These are phyloP conservation scores for Vandiemenella viatica DNA, from an alignment of 2,888 invertebrate species.

Conservation along the genomic window DNA sequence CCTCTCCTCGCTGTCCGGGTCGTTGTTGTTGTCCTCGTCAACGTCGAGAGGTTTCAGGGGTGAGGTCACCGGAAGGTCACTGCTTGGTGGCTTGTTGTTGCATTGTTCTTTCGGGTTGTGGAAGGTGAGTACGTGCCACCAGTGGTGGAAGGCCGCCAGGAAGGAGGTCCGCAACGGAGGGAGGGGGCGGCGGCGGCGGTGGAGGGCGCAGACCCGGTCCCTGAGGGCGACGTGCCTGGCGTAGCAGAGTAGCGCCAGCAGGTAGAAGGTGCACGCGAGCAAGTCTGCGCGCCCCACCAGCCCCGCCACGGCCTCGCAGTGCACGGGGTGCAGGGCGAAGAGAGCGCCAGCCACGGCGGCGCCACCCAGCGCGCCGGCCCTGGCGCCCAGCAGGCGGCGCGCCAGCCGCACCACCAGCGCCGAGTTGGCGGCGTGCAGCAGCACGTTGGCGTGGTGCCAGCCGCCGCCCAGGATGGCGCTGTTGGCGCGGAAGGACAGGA, in stretches of 20 bases:
- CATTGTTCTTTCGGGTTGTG: too few species aligned
- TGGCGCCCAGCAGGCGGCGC: not conserved
- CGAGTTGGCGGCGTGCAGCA: constrained; percentile 3
- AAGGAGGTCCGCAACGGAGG: too few species aligned
- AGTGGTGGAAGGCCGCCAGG: too few species aligned
- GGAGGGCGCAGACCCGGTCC: too few species aligned
- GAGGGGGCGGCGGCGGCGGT: too few species aligned
- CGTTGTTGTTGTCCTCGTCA: too few species aligned
- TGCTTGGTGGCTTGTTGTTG: too few species aligned
- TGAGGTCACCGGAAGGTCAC: too few species aligned
- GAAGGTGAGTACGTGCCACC: too few species aligned
- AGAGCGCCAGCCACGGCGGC: constrained; percentile 26
- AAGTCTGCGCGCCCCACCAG: constrained; percentile 94
- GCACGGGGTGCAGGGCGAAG: constrained; percentile 39
- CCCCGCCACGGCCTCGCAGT: constrained; percentile 54
- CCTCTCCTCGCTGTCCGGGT: too few species aligned
- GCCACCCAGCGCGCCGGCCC: not conserved
- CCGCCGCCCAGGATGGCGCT: not conserved
- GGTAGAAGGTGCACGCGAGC: constrained; percentile 82
- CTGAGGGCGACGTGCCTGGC: constrained; percentile 46
- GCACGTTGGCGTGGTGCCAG: not conserved
- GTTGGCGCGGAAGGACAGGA: constrained; percentile 35
- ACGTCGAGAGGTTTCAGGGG: too few species aligned
- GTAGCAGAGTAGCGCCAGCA: constrained; percentile 75
- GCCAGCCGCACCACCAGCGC: not conserved